Conservation (phyloP, 2,113 vertebrate genomes). For the Salvelinus alpinus region DNA sequence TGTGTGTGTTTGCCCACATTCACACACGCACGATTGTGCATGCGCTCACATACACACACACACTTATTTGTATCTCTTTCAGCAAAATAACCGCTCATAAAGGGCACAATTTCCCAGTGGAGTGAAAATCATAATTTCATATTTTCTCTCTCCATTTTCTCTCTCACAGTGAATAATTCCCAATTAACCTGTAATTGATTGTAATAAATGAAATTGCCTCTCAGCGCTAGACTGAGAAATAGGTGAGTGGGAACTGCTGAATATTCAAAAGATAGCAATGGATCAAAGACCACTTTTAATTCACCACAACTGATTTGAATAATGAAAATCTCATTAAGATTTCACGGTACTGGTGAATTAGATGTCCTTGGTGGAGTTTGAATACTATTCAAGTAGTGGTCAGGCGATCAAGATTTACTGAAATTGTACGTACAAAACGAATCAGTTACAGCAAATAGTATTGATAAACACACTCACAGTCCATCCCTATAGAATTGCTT, state of each 20-base stretch:
- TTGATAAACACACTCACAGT: not conserved
- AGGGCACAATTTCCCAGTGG: constrained; percentile 8
- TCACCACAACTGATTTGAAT: constrained; percentile 71
- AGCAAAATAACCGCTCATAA: not conserved
- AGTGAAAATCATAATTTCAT: constrained; percentile 39
- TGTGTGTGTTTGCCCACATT: not conserved
- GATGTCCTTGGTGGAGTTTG: constrained; percentile 42
- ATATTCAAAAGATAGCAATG: constrained; percentile 68
- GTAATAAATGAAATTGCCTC: constrained; percentile 61
- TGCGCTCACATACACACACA: not conserved
- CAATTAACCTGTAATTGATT: constrained; percentile 66
- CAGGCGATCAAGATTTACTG: not conserved
- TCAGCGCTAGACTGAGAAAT: constrained; percentile 43
- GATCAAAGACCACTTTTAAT: constrained; percentile 70
- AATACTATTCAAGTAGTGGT: constrained; percentile 38
- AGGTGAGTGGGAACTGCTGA: constrained; percentile 55
- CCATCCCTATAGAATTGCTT: not conserved
- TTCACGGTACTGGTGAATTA: constrained; percentile 69
- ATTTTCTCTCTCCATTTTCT: constrained; percentile 40
- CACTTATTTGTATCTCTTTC: not conserved
- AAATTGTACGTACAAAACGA: not conserved
- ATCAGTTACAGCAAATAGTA: not conserved
- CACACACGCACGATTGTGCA: not conserved
- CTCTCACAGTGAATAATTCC: constrained; percentile 41
- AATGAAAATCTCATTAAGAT: constrained; percentile 67